A percentile compares a stretch with the other conserved stretches of the same genome.
phyloP scores from a whole-genome alignment of 2,888 invertebrate genomes.

The Drosophila emarginata region DNA sequence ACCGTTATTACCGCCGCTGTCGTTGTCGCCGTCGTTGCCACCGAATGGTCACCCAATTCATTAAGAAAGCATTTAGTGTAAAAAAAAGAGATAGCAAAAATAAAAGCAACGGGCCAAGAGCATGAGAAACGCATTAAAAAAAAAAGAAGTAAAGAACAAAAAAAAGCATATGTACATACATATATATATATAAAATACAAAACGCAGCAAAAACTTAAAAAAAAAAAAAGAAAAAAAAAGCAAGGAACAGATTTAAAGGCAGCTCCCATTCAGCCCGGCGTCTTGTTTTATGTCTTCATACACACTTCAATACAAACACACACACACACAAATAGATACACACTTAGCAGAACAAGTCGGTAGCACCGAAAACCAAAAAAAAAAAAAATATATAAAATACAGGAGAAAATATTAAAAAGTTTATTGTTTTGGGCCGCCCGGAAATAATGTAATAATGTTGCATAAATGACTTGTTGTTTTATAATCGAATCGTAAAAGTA shows the following conservation, averaged over 20 bases:
- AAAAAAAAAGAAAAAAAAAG: slow-evolving; percentile 24
- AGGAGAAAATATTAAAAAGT: slow-evolving; percentile 53
- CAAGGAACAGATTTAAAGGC: not conserved
- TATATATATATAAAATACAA: slow-evolving; percentile 18
- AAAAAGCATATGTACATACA: slow-evolving; percentile 20
- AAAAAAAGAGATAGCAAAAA: slow-evolving; percentile 27
- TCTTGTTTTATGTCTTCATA: slow-evolving; percentile 56
- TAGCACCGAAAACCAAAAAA: not conserved
- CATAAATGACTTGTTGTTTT: slow-evolving; percentile 72
- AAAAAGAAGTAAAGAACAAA: slow-evolving; percentile 39
- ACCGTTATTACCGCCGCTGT: slow-evolving; percentile 75
- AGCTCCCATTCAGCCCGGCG: slow-evolving; percentile 46
- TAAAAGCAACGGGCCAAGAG: slow-evolving; percentile 72
- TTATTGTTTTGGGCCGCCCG: slow-evolving; percentile 64
- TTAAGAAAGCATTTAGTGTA: slow-evolving; percentile 74
- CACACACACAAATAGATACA: slow-evolving; percentile 21
- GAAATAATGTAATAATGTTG: slow-evolving; percentile 71
- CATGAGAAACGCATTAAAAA: slow-evolving; percentile 77
- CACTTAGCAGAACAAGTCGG: not conserved
- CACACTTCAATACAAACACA: slow-evolving; percentile 36
- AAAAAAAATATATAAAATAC: slow-evolving; percentile 2
- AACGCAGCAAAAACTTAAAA: slow-evolving; percentile 14
- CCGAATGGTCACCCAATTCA: slow-evolving; percentile 75
- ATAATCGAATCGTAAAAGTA: slow-evolving; percentile 70
- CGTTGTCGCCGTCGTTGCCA: slow-evolving; percentile 59